Evolutionary conservation across 1,140 invertebrate species (phyloP).

Genomic region (Fopius arisanus): DNA sequence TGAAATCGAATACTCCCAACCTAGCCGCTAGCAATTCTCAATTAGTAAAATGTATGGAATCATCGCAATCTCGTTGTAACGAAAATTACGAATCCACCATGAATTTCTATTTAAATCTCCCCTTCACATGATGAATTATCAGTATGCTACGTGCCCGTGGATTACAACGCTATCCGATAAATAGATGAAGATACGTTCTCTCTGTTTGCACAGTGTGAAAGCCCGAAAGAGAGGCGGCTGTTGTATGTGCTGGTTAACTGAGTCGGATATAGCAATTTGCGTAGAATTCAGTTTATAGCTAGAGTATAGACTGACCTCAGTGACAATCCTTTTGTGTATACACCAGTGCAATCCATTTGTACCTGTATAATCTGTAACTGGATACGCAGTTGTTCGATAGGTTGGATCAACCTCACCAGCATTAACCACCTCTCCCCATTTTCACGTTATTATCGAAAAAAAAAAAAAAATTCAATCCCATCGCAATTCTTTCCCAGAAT

Average conservation of each 20-base stretch:
- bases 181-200: neutral
- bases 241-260: conserved; percentile 20
- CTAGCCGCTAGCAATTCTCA: neutral
- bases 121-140: neutral
- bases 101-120: conserved; percentile 4
- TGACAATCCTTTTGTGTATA: neutral
- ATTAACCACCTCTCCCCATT: neutral
- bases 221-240: neutral
- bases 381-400: neutral
- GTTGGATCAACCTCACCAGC: neutral
- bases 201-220: neutral
- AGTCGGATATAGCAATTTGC: conserved; percentile 34
- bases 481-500: neutral
- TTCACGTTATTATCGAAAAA: too few species aligned
- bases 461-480: neutral
- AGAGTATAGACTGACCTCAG: neutral
- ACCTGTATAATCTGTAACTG: neutral
- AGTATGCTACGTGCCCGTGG: neutral
- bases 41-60: conserved; percentile 35
- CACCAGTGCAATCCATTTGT: neutral
- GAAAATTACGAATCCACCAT: conserved; percentile 23
- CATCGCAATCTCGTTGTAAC: conserved; percentile 18
- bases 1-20: neutral
- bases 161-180: conserved; percentile 18
- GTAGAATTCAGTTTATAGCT: conserved; percentile 38